phyloP scores from a whole-genome alignment of 2,797 vertebrate species.

The Hydrocynus forskahlii region DNA sequence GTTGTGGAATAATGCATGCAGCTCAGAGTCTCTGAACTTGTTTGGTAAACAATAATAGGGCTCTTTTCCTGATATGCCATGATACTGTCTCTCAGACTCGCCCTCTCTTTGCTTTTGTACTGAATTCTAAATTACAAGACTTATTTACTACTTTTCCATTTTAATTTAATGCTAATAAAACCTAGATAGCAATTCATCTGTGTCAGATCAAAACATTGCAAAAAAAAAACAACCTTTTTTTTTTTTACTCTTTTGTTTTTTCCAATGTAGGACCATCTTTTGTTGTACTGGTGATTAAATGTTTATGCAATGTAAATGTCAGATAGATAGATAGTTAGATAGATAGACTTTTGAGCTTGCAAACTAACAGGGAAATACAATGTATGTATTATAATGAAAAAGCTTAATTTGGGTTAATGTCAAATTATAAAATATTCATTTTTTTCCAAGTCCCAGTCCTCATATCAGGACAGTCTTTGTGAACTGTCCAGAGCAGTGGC shows the following conservation, averaged over 20 bases:
- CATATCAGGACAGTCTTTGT: background rate
- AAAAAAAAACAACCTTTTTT: too few species aligned
- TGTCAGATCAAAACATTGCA: background rate
- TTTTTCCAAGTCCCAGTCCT: background rate
- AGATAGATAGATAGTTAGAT: background rate
- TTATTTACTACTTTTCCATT: background rate
- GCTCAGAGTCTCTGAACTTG: constrained; percentile 12
- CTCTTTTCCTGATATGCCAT: constrained; percentile 7
- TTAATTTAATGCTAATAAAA: background rate
- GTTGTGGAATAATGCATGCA: constrained; percentile 27
- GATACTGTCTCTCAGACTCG: background rate
- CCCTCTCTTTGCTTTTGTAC: background rate
- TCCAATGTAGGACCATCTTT: background rate
- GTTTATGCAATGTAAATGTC: background rate
- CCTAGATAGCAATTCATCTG: background rate
- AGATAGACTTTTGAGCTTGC: too few species aligned
- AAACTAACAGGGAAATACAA: background rate
- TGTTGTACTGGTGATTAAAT: background rate
- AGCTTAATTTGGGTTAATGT: background rate
- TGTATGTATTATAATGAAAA: background rate
- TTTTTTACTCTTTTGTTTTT: background rate
- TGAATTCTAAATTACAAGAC: background rate
- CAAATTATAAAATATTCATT: background rate
- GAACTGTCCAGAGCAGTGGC: background rate
- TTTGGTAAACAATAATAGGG: constrained; percentile 29